A percentile compares a stretch with the other conserved stretches of the same genome.
Evolutionary conservation across 2,113 vertebrate species (phyloP).

Genomic region (Bombycilla garrulus): DNA sequence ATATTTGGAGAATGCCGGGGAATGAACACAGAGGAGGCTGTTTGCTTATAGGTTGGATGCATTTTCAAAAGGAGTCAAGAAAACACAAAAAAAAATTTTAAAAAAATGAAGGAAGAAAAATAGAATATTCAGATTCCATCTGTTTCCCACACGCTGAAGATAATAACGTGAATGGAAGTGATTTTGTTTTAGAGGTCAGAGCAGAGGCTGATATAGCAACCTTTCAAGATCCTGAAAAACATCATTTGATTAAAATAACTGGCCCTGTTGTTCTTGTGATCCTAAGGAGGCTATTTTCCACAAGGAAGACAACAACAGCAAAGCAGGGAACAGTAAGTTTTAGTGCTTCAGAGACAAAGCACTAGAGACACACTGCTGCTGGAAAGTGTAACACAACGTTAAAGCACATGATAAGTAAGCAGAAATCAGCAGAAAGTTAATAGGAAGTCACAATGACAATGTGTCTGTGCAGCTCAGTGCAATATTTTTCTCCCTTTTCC

Average conservation of each 20-base stretch:
- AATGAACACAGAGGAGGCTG: slow-evolving; percentile 77
- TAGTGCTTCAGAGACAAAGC: slow-evolving; percentile 19
- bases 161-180: slow-evolving; percentile 74
- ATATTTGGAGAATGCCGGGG: slow-evolving; percentile 90
- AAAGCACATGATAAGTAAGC: not conserved
- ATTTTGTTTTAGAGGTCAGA: slow-evolving; percentile 64
- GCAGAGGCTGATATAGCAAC: slow-evolving; percentile 66
- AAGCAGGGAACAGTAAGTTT: not conserved
- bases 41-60: slow-evolving; percentile 66
- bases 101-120: slow-evolving; percentile 48
- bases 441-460: not conserved
- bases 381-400: slow-evolving; percentile 10
- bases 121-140: slow-evolving; percentile 62
- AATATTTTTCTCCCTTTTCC: not conserved
- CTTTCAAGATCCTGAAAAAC: slow-evolving; percentile 64
- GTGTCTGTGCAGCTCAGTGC: not conserved
- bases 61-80: slow-evolving; percentile 59
- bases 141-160: slow-evolving; percentile 82
- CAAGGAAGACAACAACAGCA: not conserved
- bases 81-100: not conserved
- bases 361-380: slow-evolving; percentile 32
- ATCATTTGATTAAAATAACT: slow-evolving; percentile 52
- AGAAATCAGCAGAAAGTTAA: slow-evolving; percentile 18
- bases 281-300: slow-evolving; percentile 58
- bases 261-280: slow-evolving; percentile 27